Conservation (phyloP, 2,797 vertebrate genomes). For the Apogon hyalosoma region DNA sequence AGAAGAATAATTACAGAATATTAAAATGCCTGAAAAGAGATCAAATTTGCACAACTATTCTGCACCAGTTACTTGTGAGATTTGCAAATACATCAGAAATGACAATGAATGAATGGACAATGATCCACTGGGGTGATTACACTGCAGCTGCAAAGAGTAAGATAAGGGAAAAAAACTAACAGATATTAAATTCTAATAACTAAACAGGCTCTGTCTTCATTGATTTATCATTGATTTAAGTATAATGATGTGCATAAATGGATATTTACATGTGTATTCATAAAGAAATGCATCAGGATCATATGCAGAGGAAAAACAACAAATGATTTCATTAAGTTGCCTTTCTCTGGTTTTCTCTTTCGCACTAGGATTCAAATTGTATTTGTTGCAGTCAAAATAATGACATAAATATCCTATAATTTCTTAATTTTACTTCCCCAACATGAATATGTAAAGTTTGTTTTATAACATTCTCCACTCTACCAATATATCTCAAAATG, state of each 20-base stretch:
- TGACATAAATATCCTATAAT: too few species aligned
- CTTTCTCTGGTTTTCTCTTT: too few species aligned
- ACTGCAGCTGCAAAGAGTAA: background rate
- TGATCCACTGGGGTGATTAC: slow-evolving; percentile 5
- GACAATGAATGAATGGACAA: slow-evolving; percentile 3
- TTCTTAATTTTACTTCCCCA: background rate
- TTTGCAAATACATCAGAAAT: slow-evolving; percentile 12
- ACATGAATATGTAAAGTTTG: background rate
- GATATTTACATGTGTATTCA: background rate
- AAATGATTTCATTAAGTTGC: too few species aligned
- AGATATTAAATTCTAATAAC: background rate
- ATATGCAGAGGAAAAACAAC: background rate
- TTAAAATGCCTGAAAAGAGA: slow-evolving; percentile 3
- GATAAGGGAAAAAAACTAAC: background rate
- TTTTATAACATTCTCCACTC: background rate
- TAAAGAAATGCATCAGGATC: background rate
- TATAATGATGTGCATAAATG: background rate
- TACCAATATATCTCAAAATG: too few species aligned
- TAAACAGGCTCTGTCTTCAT: background rate
- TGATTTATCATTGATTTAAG: background rate
- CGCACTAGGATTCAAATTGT: too few species aligned
- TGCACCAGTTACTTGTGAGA: slow-evolving; percentile 12
- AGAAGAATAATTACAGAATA: slow-evolving; percentile 8
- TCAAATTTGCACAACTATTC: slow-evolving; percentile 16
- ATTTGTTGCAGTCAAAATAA: too few species aligned